Percentiles rank a stretch among this genome's conserved stretches.
These are phyloP conservation scores for Berghia stephanieae DNA, from an alignment of 1,140 invertebrate genomes.

Conservation along the genomic window DNA sequence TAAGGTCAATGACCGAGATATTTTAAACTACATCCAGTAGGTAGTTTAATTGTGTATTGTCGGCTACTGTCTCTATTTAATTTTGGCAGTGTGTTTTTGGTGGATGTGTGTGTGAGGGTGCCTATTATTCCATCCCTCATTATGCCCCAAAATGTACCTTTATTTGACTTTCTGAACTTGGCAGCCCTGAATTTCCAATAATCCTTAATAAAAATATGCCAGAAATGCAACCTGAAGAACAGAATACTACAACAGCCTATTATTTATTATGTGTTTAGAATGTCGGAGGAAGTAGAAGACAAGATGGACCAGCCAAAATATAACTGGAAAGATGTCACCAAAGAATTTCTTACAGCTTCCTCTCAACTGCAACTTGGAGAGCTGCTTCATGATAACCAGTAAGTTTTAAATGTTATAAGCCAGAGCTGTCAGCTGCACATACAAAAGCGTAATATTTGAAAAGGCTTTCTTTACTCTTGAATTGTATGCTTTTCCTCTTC, in stretches of 20 bases:
- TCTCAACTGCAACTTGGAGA: constrained; percentile 53
- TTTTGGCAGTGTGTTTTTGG: no score
- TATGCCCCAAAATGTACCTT: not conserved
- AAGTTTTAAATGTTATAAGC: constrained; percentile 32
- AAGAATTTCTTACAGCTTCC: constrained; percentile 51
- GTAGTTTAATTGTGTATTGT: no score
- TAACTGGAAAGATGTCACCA: constrained; percentile 56
- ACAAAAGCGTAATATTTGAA: no score
- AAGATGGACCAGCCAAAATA: constrained; percentile 33
- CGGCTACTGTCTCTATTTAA: no score
- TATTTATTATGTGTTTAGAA: not conserved
- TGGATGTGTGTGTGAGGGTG: no score
- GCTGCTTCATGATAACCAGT: constrained; percentile 57
- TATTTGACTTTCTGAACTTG: not conserved
- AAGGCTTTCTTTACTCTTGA: no score
- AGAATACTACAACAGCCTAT: not conserved
- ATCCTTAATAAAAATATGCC: not conserved
- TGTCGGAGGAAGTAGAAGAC: constrained; percentile 33
- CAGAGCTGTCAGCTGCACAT: not conserved
- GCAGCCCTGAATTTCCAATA: no score
- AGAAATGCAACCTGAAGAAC: not conserved
- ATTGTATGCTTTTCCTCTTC: not conserved
- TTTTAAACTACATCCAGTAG: no score
- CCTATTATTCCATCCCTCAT: no score
- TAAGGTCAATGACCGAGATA: no score